phyloP scores from a whole-genome alignment of 2,113 vertebrate genomes.

The Pollimyrus isidori region DNA sequence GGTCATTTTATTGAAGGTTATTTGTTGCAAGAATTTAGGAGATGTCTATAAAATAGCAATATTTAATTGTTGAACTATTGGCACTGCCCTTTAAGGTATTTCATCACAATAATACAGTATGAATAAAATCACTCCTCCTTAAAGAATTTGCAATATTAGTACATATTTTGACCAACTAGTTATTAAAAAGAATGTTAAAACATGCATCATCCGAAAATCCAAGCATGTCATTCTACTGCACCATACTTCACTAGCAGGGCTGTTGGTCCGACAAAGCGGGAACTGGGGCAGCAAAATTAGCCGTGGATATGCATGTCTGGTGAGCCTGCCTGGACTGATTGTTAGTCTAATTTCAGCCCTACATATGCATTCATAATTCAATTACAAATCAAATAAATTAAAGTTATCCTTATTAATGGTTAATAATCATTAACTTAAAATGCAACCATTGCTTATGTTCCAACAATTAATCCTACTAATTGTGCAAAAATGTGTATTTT shows the following conservation, averaged over 20 bases:
- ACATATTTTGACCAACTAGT: neutral
- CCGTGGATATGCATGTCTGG: neutral
- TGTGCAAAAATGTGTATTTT: neutral
- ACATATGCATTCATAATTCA: neutral
- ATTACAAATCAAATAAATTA: neutral
- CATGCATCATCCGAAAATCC: neutral
- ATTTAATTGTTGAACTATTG: too few species aligned
- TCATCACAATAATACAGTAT: too few species aligned
- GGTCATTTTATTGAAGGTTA: too few species aligned
- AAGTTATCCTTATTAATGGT: neutral
- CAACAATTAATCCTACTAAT: neutral
- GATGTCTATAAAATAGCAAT: too few species aligned
- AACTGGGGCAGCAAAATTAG: neutral
- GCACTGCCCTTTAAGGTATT: too few species aligned
- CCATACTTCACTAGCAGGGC: neutral
- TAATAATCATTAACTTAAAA: neutral
- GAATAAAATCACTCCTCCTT: neutral
- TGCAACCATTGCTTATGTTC: neutral
- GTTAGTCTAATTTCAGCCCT: neutral
- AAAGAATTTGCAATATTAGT: neutral
- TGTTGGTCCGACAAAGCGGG: neutral
- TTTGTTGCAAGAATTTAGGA: too few species aligned
- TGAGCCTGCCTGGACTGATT: neutral
- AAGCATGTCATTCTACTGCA: neutral
- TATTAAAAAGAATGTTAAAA: neutral